Evolutionary conservation across 1,140 invertebrate species (phyloP), one percentile per base, ranked within the genome.

Genomic region (Spodoptera frugiperda): DNA sequence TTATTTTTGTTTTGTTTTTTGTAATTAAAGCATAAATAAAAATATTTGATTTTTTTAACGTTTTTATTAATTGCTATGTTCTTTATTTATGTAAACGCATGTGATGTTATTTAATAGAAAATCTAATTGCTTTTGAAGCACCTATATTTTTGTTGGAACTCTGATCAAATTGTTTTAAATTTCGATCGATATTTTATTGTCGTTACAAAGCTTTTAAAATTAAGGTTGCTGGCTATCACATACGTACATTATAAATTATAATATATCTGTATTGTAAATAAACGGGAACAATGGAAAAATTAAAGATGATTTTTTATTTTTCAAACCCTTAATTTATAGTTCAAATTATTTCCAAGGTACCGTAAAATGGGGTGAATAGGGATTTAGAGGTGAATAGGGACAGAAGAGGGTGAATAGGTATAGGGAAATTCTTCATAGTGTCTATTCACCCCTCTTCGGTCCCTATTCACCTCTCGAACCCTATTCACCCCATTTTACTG

Each of bases 161-260:
- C 15, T 44, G 44, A 17, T 39, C 6, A 17, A 61, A 14, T 53
- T 53, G 48, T 68, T 67, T 25, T 30, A 21, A 25, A 49, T 48
- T 51, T 33, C 33, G 2, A 53, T 46, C 3, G n/a, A 33, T 19
- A 44, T 33, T 9, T 55, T 55, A 57, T 57, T 72, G 8, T 72
- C 12, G 21, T 57, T 25, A 6, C 39, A 57, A 55, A 57, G 68
- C 68, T 57, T 54, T 72, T 55, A 21, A 33, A 68, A 30, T 53
- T 68, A 48, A 57, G 68, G 68, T 72, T 72, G 17, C 54, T 72
- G 68, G 68, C 48, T 72, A 57, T 10, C 57, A 46, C 51, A 44
- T 49, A n/a, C 48, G 14, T 72, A 46, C 51, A 44, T n/a, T n/a
- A n/a, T n/a, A n/a, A n/a, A n/a, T n/a, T n/a, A n/a, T n/a, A n/a